Evolutionary conservation across 1,140 invertebrate genomes (phyloP).

Genomic region (Dysdera silvatica): DNA sequence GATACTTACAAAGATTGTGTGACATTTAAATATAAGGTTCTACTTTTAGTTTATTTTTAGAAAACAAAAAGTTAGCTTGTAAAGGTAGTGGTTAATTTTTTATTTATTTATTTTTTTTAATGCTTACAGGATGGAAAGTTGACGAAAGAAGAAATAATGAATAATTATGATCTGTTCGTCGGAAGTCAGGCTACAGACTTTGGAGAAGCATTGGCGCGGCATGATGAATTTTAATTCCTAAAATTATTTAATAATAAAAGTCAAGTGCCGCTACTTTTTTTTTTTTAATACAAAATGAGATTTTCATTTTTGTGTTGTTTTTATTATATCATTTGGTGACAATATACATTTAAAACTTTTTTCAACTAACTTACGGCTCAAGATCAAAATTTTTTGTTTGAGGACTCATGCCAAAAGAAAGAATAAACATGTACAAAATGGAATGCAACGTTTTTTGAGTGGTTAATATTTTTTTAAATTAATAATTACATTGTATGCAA

Average conservation of each 20-base stretch:
- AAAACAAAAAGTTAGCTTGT: no score
- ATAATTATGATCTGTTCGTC: constrained; percentile 95
- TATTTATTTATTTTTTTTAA: constrained; percentile 4
- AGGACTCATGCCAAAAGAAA: no score
- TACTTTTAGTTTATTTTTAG: no score
- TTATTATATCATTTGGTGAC: neutral
- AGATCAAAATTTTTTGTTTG: neutral
- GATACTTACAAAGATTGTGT: no score
- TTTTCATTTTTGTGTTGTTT: neutral
- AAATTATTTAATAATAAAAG: neutral
- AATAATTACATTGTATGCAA: no score
- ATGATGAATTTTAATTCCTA: constrained; percentile 74
- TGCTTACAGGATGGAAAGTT: constrained; percentile 65
- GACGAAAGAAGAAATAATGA: constrained; percentile 82
- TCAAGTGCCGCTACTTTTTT: neutral
- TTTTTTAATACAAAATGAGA: constrained; percentile 11
- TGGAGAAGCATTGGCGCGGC: constrained; percentile 84
- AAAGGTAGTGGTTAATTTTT: no score
- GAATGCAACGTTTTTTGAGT: no score
- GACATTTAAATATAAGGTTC: no score
- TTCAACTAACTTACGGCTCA: no score
- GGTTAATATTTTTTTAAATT: no score
- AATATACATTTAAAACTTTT: neutral
- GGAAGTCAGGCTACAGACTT: constrained; percentile 98
- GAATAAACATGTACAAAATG: no score